These are phyloP conservation scores for Corvus cornix DNA, from an alignment of 2,113 vertebrate genomes.

Conservation along the genomic window DNA sequence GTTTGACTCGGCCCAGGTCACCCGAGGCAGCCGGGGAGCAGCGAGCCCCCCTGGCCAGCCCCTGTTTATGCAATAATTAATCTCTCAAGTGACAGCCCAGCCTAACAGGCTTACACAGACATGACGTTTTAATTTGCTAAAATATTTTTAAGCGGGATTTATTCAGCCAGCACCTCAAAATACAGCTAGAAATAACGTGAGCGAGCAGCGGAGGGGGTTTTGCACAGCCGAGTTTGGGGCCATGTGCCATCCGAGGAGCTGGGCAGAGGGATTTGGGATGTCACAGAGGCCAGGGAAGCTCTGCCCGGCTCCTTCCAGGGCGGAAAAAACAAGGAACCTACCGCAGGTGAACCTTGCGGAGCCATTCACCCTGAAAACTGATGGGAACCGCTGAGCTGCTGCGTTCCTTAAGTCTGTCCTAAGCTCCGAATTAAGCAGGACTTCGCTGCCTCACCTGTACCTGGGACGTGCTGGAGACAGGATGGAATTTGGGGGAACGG, in stretches of 20 bases:
- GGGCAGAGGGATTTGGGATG: background rate
- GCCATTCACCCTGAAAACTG: background rate
- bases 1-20: background rate
- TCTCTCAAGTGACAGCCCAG: background rate
- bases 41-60: background rate
- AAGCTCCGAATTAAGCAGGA: background rate
- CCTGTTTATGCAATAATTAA: background rate
- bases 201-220: rapidly evolving
- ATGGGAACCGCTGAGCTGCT: background rate
- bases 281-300: background rate
- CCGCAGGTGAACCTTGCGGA: background rate
- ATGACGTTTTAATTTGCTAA: constrained; percentile 19
- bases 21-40: background rate
- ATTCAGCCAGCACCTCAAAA: background rate
- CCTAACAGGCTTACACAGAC: background rate
- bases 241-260: rapidly evolving
- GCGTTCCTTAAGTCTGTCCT: background rate
- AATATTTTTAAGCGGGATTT: constrained; percentile 7
- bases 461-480: rapidly evolving
- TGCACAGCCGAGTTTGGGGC: rapidly evolving
- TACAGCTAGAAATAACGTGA: background rate
- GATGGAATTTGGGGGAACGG: rapidly evolving
- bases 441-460: background rate
- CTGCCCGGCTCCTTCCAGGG: background rate
- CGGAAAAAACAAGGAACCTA: rapidly evolving